Conservation (phyloP, 2,113 vertebrate genomes). For the Eurystomus gularis region DNA sequence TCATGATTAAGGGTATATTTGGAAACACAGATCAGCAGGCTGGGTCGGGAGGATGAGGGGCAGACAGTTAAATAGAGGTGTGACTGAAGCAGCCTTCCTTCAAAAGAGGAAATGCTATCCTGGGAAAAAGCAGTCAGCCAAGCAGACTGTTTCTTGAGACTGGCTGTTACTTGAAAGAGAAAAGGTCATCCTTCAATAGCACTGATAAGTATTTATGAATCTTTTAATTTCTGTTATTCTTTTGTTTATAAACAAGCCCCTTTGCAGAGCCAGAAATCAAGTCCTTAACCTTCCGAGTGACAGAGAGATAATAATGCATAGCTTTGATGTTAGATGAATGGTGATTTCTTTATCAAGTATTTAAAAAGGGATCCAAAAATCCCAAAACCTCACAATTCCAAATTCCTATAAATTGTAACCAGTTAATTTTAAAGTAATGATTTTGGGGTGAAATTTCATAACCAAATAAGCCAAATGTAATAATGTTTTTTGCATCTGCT, state of each 20-base stretch:
- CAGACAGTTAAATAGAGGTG: conserved; percentile 34
- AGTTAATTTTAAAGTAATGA: background rate
- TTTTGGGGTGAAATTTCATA: background rate
- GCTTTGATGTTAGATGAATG: background rate
- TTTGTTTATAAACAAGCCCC: background rate
- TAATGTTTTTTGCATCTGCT: background rate
- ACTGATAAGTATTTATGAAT: background rate
- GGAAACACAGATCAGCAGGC: conserved; percentile 8
- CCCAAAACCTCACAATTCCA: background rate
- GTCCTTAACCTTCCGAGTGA: background rate
- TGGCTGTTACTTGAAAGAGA: background rate
- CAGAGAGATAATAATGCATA: background rate
- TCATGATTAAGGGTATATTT: conserved; percentile 29
- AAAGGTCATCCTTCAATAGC: background rate
- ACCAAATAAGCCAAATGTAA: background rate
- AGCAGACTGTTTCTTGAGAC: background rate
- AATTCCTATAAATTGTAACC: background rate
- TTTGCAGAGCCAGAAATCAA: background rate
- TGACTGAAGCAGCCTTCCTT: conserved; percentile 22
- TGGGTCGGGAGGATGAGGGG: conserved; percentile 10
- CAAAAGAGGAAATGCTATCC: conserved; percentile 44
- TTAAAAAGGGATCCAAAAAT: background rate
- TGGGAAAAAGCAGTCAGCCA: conserved; percentile 9
- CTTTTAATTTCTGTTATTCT: background rate
- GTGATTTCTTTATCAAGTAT: background rate